Base-by-base conservation (phyloP, 1,140 invertebrate genomes). In the Lanistes nyassanus region DNA sequence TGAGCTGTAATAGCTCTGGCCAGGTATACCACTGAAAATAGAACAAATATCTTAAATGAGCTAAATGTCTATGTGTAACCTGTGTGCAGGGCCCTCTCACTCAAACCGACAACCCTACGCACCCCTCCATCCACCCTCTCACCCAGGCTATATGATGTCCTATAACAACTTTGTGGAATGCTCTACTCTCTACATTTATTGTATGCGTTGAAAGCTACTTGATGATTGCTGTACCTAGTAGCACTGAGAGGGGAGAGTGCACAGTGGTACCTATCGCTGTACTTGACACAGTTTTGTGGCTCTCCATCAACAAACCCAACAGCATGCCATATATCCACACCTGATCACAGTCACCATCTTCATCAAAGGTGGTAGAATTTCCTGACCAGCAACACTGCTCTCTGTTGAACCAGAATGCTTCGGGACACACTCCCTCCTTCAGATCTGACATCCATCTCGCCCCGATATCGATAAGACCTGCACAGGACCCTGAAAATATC, bases 371-470 rank as follows among this genome's bases (percentile, higher is more conserved):
- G 16, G 96, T 97, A 85, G 74, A 36, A 39, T 77, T 76, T n/a
- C 95, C 96, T 26, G 96, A 96, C 97, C 98, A 99, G 90, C 98
- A 99, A 88, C 98, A 99, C 86, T 99, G 98, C 87, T 99, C 98
- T 79, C 95, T 92, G 90, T 99, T 99, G 56, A 99, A 92, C 97
- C 98, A 99, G 91, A 99, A 99, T 0, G 97, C 97, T 88, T 97
- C 94, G 0, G 96, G 94, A 91, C 98, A 99, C 69, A 99, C 96
- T 2, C 98, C 98, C 88, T 97, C 98, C 90, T 98, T 99, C 0
- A 99, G 91, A 91, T 99, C 98, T 0, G 96, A 97, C 96, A 99
- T 98, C 98, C 98, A 99, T 79, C 96, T 95, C 26, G 97, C 95
- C 23, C 98, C 97, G 79, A 99, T 99, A 89, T 99, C 98, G 62